phyloP scores from a whole-genome alignment of 1,140 invertebrate species.

The Palaemon carinicauda region DNA sequence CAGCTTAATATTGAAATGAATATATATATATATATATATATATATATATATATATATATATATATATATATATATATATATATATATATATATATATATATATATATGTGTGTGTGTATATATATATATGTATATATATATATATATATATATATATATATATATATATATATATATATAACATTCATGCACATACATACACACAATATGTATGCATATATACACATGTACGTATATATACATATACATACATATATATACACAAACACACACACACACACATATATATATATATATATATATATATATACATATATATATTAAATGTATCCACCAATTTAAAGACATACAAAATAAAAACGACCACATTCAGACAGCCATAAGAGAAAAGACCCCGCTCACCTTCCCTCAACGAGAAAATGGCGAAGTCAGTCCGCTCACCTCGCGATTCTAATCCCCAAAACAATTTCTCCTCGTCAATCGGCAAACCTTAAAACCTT shows the following conservation, averaged over 20 bases:
- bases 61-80: conserved; percentile 3
- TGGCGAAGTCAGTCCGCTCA: not conserved
- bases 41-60: conserved; percentile 17
- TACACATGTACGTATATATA: not conserved
- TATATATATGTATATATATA: not conserved
- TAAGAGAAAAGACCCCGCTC: too few relatives aligned
- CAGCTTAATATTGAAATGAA: too few relatives aligned
- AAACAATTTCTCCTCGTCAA: not conserved
- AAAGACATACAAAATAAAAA: not conserved
- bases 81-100: conserved; percentile 1
- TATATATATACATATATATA: too few relatives aligned
- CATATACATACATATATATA: not conserved
- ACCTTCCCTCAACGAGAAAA: too few relatives aligned
- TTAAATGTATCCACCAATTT: not conserved
- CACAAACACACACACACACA: not conserved
- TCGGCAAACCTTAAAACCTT: not conserved
- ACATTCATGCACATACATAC: not conserved
- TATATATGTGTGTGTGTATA: not conserved
- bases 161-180: not conserved
- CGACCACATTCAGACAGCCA: too few relatives aligned
- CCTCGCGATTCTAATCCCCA: not conserved
- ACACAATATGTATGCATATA: not conserved
- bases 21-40: conserved; percentile 23
- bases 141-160: conserved; percentile 5
- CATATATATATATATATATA: too few relatives aligned